These are phyloP conservation scores for Drosophila nr. fundita DNA, from an alignment of 2,888 invertebrate genomes.

Conservation along the genomic window DNA sequence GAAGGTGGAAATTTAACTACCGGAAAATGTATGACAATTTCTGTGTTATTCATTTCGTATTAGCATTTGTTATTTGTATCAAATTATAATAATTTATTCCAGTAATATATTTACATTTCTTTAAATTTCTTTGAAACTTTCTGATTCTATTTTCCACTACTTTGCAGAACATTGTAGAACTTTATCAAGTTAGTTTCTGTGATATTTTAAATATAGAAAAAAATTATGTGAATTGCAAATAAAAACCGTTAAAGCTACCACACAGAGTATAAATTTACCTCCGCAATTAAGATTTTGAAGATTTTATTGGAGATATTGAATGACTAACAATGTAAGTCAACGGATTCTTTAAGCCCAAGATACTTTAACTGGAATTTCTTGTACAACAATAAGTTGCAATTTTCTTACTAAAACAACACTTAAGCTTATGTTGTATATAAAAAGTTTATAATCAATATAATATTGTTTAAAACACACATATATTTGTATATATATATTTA, in stretches of 20 bases:
- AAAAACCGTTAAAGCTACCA: not conserved
- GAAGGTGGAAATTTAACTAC: not conserved
- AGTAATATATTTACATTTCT: not conserved
- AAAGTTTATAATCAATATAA: not conserved
- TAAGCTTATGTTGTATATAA: not conserved
- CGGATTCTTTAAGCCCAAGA: not conserved
- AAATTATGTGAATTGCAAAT: not conserved
- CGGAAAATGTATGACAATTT: not conserved
- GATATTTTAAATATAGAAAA: not conserved
- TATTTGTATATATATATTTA: not conserved
- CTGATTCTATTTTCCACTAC: not conserved
- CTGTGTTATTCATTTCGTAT: not conserved
- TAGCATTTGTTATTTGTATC: not conserved
- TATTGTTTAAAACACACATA: not conserved
- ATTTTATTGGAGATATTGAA: not conserved
- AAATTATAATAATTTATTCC: not conserved
- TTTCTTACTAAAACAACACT: not conserved
- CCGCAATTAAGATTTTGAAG: not conserved
- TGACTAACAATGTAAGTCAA: not conserved
- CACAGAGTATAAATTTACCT: not conserved
- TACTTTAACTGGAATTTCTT: not conserved
- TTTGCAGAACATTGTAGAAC: not conserved
- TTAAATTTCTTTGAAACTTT: not conserved
- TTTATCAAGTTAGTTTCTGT: not conserved
- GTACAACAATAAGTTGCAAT: not conserved